phyloP scores from a whole-genome alignment of 2,888 invertebrate genomes.

The Eurytoma californica region DNA sequence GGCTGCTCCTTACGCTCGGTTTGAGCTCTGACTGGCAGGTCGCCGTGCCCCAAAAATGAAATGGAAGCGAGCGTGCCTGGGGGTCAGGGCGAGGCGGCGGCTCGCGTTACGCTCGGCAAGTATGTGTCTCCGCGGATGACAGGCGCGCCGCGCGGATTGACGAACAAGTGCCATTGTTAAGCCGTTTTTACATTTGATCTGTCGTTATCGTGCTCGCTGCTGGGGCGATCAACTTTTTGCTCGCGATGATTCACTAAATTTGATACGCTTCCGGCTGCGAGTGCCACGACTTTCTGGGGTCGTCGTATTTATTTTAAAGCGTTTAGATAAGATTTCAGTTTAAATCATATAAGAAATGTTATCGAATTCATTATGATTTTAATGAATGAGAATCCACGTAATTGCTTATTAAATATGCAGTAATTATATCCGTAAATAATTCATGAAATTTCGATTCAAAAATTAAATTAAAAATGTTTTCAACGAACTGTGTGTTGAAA shows the following conservation, averaged over 20 bases:
- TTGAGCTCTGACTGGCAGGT: slow-evolving; percentile 43
- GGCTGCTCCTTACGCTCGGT: slow-evolving; percentile 44
- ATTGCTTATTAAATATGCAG: too few species aligned
- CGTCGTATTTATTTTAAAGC: background rate
- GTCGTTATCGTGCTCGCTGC: background rate
- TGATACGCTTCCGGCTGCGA: slow-evolving; percentile 24
- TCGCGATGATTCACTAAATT: slow-evolving; percentile 19
- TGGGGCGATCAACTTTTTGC: background rate
- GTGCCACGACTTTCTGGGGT: background rate
- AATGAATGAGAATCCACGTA: too few species aligned
- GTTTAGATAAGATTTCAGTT: too few species aligned
- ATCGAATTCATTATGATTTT: too few species aligned
- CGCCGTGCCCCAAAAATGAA: slow-evolving; percentile 21
- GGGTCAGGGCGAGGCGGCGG: background rate
- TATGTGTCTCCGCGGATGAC: slow-evolving; percentile 6
- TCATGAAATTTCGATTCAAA: too few species aligned
- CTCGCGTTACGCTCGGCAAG: slow-evolving; percentile 18
- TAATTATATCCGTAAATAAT: too few species aligned
- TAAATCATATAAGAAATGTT: too few species aligned
- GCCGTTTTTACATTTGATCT: slow-evolving; percentile 61
- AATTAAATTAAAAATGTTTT: too few species aligned
- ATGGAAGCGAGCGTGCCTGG: slow-evolving; percentile 10
- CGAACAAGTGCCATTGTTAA: slow-evolving; percentile 71
- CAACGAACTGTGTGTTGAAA: too few species aligned
- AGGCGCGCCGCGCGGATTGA: slow-evolving; percentile 50